These are phyloP conservation scores for Anas capensis DNA, from an alignment of 2,797 vertebrate genomes.

Conservation along the genomic window DNA sequence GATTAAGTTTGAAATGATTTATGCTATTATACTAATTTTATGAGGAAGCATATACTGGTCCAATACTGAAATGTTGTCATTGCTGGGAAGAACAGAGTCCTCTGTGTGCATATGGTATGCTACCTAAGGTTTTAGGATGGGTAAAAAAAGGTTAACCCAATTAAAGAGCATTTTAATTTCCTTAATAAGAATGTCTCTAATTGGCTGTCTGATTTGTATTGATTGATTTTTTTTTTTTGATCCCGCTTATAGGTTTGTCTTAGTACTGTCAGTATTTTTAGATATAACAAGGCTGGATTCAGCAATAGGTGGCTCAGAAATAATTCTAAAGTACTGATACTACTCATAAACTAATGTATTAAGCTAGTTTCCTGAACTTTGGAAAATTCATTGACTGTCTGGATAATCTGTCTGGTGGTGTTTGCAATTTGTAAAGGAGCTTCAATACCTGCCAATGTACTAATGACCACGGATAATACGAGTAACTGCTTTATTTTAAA, in stretches of 20 bases:
- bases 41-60: neutral
- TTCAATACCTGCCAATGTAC: neutral
- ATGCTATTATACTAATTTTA: neutral
- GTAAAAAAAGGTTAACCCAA: neutral
- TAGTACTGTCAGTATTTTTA: neutral
- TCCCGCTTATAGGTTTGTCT: neutral
- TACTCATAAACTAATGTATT: neutral
- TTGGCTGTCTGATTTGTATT: neutral
- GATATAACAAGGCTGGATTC: neutral
- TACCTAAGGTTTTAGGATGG: neutral
- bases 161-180: neutral
- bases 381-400: neutral
- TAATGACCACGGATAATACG: neutral
- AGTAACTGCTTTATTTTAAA: slow-evolving; percentile 21
- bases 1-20: neutral
- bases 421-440: neutral
- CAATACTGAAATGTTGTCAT: neutral
- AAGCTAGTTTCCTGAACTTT: neutral
- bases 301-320: neutral
- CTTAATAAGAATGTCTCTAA: neutral
- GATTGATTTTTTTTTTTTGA: neutral
- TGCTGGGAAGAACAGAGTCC: neutral
- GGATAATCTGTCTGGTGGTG: neutral
- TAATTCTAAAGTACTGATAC: neutral
- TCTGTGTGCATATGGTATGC: neutral